Evolutionary conservation across 1,140 invertebrate genomes (phyloP), one percentile per base, ranked within the genome.

Genomic region (Neodiprion lecontei): DNA sequence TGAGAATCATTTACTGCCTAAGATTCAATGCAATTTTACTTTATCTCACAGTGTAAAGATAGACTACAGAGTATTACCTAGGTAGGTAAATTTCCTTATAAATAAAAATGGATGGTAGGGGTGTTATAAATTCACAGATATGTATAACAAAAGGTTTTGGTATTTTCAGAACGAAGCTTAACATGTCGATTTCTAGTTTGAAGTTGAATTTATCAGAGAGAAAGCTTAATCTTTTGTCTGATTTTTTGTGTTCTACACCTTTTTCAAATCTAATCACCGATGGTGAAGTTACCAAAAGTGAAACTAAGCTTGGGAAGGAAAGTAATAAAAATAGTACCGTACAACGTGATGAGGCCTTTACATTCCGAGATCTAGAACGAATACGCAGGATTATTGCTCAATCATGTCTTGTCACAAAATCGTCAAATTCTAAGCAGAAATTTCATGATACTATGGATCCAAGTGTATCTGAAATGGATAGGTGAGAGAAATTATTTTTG

Each of bases 171-270:
- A 92, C 94, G 77, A 96, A 96, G 88, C 86, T 96, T 21, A 95
- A 95, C 76, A 90, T 95, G 48, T 91, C 91, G 1, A 86, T 96
- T 47, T 92, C 92, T 14, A 92, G 91, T 71, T 74, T 96, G 3
- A 95, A 95, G 79, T 85, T 96, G 12, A 96, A 95, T 84, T 83
- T 96, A 72, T 96, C 95, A 1, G 95, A 96, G 85, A 90, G 92
- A 50, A 92, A 93, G 80, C 88, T 96, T 28, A 88, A 91, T 10
- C 81, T 91, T 50, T 82, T 96, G 0, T 85, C 92, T 72, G 91
- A 93, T 71, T 96, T 95, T 82, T 83, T 92, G 48, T 91, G 93
- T 76, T 92, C 93, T 78, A 86, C 95, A 48, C 92, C 94, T 0
- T 80, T 89, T 83, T 84, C 92, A 0, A 88, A 84, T 3, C 90